phyloP scores from a whole-genome alignment of 1,140 invertebrate species.

The Pogonognathellus flavescens region DNA sequence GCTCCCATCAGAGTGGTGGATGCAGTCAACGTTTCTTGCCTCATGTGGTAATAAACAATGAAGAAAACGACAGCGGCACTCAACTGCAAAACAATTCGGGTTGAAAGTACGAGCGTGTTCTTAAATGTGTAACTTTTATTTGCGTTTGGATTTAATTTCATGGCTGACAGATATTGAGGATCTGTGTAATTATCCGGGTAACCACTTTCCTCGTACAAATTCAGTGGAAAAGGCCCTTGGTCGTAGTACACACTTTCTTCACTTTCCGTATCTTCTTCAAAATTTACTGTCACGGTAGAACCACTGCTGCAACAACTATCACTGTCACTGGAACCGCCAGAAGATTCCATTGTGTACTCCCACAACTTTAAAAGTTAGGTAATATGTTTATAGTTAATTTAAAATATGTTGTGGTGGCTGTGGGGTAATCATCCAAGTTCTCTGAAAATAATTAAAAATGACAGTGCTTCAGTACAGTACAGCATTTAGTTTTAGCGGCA shows the following conservation, averaged over 20 bases:
- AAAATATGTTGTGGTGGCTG: too few relatives aligned
- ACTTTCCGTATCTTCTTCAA: not conserved
- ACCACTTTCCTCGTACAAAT: not conserved
- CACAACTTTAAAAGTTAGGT: too few relatives aligned
- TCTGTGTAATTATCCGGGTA: constrained; percentile 31
- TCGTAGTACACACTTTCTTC: not conserved
- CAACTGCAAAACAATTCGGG: constrained; percentile 52
- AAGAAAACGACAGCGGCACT: constrained; percentile 55
- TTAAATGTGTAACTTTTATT: constrained; percentile 11
- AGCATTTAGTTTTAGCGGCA: too few relatives aligned
- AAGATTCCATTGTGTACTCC: too few relatives aligned
- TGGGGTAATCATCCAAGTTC: too few relatives aligned
- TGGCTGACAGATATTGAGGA: constrained; percentile 48
- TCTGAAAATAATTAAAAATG: too few relatives aligned
- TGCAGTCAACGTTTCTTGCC: constrained; percentile 42
- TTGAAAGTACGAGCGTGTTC: constrained; percentile 35
- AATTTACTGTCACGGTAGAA: not conserved
- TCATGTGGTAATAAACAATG: constrained; percentile 62
- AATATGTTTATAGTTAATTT: too few relatives aligned
- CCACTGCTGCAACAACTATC: not conserved
- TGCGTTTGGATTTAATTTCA: constrained; percentile 60
- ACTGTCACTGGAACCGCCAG: too few relatives aligned
- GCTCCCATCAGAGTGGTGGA: not conserved
- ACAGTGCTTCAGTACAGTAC: too few relatives aligned
- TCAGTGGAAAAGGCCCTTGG: not conserved